Percentiles rank a stretch among this genome's conserved stretches.
Evolutionary conservation across 1,140 invertebrate genomes (phyloP).

Genomic region (Tribolium castaneum): DNA sequence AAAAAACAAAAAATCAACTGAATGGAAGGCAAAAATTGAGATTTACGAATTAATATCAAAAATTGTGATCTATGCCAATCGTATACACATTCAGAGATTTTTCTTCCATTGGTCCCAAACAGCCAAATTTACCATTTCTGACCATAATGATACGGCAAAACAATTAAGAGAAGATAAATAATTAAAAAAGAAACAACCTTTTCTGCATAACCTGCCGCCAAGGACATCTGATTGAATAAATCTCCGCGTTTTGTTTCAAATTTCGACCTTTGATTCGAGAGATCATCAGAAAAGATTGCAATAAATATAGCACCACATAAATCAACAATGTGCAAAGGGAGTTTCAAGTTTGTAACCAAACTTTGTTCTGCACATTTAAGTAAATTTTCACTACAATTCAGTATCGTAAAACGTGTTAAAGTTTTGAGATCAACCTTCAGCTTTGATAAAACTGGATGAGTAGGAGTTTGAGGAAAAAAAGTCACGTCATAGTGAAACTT

Average conservation of each 20-base stretch:
- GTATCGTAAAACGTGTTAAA: slow-evolving; percentile 22
- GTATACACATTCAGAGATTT: slow-evolving; percentile 48
- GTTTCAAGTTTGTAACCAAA: slow-evolving; percentile 50
- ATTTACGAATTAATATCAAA: slow-evolving; percentile 48
- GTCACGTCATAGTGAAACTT: slow-evolving; percentile 40
- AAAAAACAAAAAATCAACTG: slow-evolving; percentile 43
- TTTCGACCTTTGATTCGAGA: background rate
- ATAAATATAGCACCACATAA: slow-evolving; percentile 32
- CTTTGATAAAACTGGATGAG: slow-evolving; percentile 27
- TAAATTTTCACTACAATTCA: slow-evolving; percentile 38
- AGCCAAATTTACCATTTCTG: slow-evolving; percentile 40
- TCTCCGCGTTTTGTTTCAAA: background rate
- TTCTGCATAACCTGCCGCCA: background rate
- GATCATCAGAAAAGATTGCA: slow-evolving; percentile 25
- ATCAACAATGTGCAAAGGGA: slow-evolving; percentile 25
- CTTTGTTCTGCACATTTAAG: slow-evolving; percentile 47
- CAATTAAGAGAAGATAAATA: slow-evolving; percentile 31
- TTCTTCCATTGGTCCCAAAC: slow-evolving; percentile 46
- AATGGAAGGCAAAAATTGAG: slow-evolving; percentile 43
- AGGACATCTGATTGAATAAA: background rate
- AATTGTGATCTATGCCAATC: slow-evolving; percentile 32
- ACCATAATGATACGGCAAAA: slow-evolving; percentile 34
- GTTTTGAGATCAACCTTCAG: slow-evolving; percentile 26
- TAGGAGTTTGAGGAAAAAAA: slow-evolving; percentile 28
- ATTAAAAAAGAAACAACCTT: background rate